Percentiles rank a stretch among this genome's conserved stretches.
Evolutionary conservation across 1,140 invertebrate species (phyloP).

Genomic region (Drosophila bocki): DNA sequence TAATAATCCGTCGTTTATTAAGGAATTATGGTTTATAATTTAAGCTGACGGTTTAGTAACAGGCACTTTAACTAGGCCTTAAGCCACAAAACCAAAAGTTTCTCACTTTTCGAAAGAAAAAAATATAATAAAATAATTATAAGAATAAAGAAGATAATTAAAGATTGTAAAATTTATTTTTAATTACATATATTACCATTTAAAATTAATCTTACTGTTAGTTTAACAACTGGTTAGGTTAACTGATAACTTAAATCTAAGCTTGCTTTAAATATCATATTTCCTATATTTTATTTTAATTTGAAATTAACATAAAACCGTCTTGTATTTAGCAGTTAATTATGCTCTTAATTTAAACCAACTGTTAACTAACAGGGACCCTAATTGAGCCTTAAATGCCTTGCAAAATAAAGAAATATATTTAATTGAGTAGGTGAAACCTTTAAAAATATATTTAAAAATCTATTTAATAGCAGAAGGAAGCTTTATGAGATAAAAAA

Average conservation of each 20-base stretch:
- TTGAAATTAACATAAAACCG: background rate
- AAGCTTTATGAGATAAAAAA: too few species aligned
- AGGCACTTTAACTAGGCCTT: background rate
- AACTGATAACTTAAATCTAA: too few species aligned
- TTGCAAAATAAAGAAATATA: background rate
- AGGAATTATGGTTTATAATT: too few species aligned
- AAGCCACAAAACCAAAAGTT: background rate
- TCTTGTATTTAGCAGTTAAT: background rate
- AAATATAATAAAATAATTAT: too few species aligned
- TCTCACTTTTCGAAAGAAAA: background rate
- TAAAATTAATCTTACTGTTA: too few species aligned
- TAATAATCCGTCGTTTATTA: too few species aligned
- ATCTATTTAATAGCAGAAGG: too few species aligned
- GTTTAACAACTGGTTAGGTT: too few species aligned
- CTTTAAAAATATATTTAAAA: background rate
- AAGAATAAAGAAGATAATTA: too few species aligned
- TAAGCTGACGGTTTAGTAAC: background rate
- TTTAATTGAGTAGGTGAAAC: background rate
- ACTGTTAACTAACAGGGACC: background rate
- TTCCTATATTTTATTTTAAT: background rate
- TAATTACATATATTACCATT: too few species aligned
- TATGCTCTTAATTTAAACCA: background rate
- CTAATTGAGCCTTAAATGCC: background rate
- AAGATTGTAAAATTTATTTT: too few species aligned
- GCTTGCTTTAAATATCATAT: too few species aligned